phyloP scores from a whole-genome alignment of 1,140 invertebrate species.

The Drosophila aff. region DNA sequence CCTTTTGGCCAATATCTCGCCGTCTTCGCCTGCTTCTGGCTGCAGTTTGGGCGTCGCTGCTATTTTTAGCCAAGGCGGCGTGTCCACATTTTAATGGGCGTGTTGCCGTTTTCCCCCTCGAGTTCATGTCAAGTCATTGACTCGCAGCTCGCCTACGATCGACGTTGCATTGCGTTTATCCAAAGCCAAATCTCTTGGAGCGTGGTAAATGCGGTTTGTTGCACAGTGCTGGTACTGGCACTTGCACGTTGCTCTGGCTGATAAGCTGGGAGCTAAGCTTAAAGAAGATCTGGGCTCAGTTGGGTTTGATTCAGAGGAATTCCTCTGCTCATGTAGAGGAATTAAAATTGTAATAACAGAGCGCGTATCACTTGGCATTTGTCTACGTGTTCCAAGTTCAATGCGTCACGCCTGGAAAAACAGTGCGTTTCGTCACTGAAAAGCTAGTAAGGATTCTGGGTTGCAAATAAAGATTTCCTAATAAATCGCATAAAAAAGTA shows the following conservation, averaged over 20 bases:
- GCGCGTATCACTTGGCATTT: conserved; percentile 6
- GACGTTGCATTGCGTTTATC: background rate
- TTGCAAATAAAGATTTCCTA: too few relatives aligned
- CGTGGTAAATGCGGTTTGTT: conserved; percentile 30
- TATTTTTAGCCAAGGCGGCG: conserved; percentile 65
- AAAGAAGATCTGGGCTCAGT: conserved; percentile 11
- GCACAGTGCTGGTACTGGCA: background rate
- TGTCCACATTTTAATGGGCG: conserved; percentile 38
- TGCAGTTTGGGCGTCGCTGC: conserved; percentile 42
- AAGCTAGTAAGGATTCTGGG: background rate
- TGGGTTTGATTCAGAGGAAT: conserved; percentile 28
- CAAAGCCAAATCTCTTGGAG: conserved; percentile 29
- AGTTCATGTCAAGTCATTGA: conserved; percentile 79
- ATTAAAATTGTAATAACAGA: background rate
- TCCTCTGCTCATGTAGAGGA: background rate
- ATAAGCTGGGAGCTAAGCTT: conserved; percentile 17
- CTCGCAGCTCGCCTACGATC: conserved; percentile 42
- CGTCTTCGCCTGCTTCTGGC: conserved; percentile 20
- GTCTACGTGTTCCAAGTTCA: conserved; percentile 49
- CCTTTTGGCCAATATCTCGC: conserved; percentile 18
- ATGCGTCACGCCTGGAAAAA: conserved; percentile 33
- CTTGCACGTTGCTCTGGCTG: conserved; percentile 11
- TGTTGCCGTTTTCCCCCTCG: conserved; percentile 53
- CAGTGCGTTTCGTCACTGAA: conserved; percentile 18
- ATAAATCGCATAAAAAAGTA: too few relatives aligned